phyloP scores from a whole-genome alignment of 2,888 invertebrate species.

The Eupithecia vulgata region DNA sequence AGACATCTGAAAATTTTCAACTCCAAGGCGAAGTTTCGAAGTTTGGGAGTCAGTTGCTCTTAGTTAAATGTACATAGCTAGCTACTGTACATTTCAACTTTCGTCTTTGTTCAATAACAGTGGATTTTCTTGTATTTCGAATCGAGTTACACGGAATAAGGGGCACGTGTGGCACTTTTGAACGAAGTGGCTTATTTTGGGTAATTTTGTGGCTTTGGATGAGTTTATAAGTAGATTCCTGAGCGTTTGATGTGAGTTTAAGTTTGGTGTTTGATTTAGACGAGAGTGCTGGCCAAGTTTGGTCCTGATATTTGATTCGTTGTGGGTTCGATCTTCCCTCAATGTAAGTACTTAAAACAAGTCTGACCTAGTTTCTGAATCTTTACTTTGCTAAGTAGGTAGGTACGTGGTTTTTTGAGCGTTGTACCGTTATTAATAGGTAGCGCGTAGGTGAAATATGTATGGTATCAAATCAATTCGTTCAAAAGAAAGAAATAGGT shows the following conservation, averaged over 20 bases:
- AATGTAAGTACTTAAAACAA: not conserved
- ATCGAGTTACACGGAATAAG: conserved; percentile 31
- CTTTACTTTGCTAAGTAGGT: not conserved
- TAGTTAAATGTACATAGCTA: conserved; percentile 48
- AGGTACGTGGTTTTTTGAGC: not conserved
- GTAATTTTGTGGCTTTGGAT: conserved; percentile 11
- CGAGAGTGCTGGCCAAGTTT: conserved; percentile 5
- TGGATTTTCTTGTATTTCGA: conserved; percentile 31
- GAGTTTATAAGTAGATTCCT: conserved; percentile 6
- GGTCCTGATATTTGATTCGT: not conserved
- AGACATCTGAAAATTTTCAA: conserved; percentile 52
- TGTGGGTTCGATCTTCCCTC: conserved; percentile 2
- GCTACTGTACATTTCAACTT: conserved; percentile 51
- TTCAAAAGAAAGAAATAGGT: too few relatives aligned
- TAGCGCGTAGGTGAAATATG: not conserved
- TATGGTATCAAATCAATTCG: not conserved
- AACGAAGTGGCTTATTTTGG: conserved; percentile 18
- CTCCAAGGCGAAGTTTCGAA: conserved; percentile 51
- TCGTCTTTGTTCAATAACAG: conserved; percentile 53
- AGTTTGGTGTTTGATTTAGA: conserved; percentile 6
- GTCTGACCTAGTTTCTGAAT: not conserved
- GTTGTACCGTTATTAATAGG: not conserved
- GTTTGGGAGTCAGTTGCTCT: conserved; percentile 59
- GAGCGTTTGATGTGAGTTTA: conserved; percentile 28
- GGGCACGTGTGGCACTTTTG: conserved; percentile 30